Evolutionary conservation across 2,113 vertebrate species (phyloP).

Genomic region (Sakesphorus luctuosus): DNA sequence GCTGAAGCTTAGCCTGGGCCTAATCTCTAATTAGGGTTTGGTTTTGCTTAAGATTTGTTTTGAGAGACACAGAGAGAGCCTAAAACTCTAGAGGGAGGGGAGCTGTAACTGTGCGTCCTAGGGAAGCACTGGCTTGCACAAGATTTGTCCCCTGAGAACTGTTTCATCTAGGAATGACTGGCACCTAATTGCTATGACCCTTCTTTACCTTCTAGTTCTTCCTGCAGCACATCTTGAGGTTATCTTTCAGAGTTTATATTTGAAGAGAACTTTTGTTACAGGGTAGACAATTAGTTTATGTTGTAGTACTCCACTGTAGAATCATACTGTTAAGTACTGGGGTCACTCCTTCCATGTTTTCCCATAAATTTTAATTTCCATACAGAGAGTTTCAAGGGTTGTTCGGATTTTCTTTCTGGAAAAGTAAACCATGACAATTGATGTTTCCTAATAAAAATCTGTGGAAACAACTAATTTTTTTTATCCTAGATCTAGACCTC

Average conservation of each 20-base stretch:
- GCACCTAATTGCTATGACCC: background rate
- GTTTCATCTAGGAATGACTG: background rate
- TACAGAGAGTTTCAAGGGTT: background rate
- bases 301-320: background rate
- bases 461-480: background rate
- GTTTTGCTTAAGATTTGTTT: background rate
- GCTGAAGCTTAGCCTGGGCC: background rate
- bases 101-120: background rate
- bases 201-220: background rate
- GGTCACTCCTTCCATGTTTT: background rate
- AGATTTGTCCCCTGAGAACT: background rate
- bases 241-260: background rate
- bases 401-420: background rate
- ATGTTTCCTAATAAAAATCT: background rate
- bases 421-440: background rate
- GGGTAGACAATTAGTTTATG: background rate
- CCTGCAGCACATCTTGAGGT: background rate
- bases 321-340: background rate
- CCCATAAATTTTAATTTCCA: background rate
- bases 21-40: background rate
- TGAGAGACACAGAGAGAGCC: background rate
- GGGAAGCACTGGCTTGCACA: background rate
- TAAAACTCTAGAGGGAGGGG: background rate
- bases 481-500: background rate
- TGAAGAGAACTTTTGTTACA: background rate